Evolutionary conservation across 53 echinoderm and acorn worm species (phyloP), one percentile per base, ranked within the genome.

Genomic region (Zoroaster sp.): DNA sequence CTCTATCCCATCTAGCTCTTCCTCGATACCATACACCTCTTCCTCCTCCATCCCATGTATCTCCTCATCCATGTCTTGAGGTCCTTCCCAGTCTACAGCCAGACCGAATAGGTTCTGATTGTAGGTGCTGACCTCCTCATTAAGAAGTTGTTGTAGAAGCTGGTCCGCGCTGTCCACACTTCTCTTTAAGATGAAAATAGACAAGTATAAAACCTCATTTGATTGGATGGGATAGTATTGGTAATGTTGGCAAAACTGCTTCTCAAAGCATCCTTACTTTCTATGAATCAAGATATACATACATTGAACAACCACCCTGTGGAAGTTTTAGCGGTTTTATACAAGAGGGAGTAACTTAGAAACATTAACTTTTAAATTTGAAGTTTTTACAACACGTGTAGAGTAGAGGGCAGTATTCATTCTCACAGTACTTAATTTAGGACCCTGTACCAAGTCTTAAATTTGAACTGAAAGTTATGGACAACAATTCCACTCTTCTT

Each of bases 71-170:
- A 44, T 40, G 17, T 63, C 67, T 23, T 23, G 74, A 14, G 28
- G 12, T 1, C 72, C 65, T 18, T 23, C 89, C 39, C 23, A 21
- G 39, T 12, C 66, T 18, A 88, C 41, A 42, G 54, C 52, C 49
- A 88, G 30, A 34, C 85, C 51, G 34, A 67, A 68, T 49, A 78
- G 72, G 49, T 25, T 70, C 72, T 78, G 79, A 65, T 40, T 72
- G 63, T 72, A 73, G 15, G 55, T 85, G 31, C 86, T 37, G 4
- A 94, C 76, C 67, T 94, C 94, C 55, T 94, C 92, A 33, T 92
- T 66, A 28, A 94, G 79, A n/a, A 92, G 52, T 68, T 92, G 92
- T 77, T 94, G 79, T 36, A 92, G 83, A 34, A 94, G 59, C 72
- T 86, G 65, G 52, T 94, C 92, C 41, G 90, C 72, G 66, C 88